These are phyloP conservation scores for Sapayoa aenigma DNA, from an alignment of 2,113 vertebrate genomes.

Conservation along the genomic window DNA sequence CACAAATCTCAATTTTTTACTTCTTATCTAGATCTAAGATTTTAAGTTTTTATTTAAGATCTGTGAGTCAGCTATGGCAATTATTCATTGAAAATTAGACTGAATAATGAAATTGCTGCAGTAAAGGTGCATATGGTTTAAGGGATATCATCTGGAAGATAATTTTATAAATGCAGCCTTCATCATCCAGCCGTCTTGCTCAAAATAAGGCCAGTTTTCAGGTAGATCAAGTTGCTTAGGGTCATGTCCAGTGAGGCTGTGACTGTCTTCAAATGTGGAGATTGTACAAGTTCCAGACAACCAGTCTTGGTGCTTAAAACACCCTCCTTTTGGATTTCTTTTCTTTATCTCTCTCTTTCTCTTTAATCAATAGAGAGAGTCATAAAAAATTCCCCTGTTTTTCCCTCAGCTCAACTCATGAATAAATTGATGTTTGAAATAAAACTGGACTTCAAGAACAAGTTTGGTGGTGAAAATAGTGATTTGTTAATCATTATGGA, in stretches of 20 bases:
- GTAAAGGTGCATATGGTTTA: not conserved
- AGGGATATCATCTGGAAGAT: not conserved
- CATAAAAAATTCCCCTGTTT: not conserved
- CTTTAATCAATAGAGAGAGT: not conserved
- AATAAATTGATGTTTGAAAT: not conserved
- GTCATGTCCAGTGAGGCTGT: not conserved
- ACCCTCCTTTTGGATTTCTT: not conserved
- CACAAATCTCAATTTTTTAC: not conserved
- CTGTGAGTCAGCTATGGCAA: not conserved
- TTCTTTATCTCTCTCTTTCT: not conserved
- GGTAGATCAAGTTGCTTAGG: not conserved
- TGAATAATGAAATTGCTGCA: not conserved
- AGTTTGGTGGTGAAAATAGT: not conserved
- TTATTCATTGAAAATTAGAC: not conserved
- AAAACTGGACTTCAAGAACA: not conserved
- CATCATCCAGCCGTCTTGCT: not conserved
- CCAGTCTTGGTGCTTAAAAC: not conserved
- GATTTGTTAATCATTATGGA: not conserved
- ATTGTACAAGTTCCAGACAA: not conserved
- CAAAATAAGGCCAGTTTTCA: not conserved
- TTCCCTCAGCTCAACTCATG: not conserved
- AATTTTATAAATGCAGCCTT: not conserved
- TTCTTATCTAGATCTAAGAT: not conserved
- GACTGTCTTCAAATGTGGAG: not conserved
- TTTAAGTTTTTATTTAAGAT: not conserved